Conservation (phyloP, 2,797 vertebrate species). For the Benthosema pterotum region DNA sequence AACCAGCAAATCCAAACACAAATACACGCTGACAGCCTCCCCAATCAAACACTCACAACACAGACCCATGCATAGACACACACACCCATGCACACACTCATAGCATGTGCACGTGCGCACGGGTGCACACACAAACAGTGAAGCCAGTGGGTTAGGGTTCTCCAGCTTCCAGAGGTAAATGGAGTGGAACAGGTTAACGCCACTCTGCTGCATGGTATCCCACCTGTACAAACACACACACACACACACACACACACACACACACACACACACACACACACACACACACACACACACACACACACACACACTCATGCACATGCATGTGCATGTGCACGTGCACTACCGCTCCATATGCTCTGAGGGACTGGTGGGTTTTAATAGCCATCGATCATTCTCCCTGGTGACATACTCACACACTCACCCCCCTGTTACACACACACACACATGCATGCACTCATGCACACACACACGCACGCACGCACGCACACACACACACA, state of each 20-base stretch:
- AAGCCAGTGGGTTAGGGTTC: conserved; percentile 51
- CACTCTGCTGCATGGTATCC: conserved; percentile 78
- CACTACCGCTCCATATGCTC: conserved; percentile 70
- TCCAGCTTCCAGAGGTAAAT: conserved; percentile 77
- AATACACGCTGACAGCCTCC: conserved; percentile 44
- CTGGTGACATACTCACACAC: conserved; percentile 64
- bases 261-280: background rate
- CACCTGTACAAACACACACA: conserved; percentile 86
- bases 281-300: conserved; percentile 6
- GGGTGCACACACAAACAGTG: conserved; percentile 8
- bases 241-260: conserved; percentile 8
- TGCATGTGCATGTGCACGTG: conserved; percentile 26
- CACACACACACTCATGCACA: conserved; percentile 4
- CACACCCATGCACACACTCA: background rate
- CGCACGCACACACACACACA: conserved; percentile 44
- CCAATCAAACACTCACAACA: conserved; percentile 37
- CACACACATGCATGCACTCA: conserved; percentile 2
- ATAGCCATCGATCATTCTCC: conserved; percentile 84
- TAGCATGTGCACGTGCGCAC: background rate
- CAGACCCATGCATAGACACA: conserved; percentile 14
- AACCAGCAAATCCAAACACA: conserved; percentile 72
- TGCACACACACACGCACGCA: conserved; percentile 3
- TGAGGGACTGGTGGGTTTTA: conserved; percentile 73
- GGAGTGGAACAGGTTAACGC: conserved; percentile 88
- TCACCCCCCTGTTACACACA: conserved; percentile 14